Conservation (phyloP, 2,797 vertebrate genomes). For the Argya squamiceps region DNA sequence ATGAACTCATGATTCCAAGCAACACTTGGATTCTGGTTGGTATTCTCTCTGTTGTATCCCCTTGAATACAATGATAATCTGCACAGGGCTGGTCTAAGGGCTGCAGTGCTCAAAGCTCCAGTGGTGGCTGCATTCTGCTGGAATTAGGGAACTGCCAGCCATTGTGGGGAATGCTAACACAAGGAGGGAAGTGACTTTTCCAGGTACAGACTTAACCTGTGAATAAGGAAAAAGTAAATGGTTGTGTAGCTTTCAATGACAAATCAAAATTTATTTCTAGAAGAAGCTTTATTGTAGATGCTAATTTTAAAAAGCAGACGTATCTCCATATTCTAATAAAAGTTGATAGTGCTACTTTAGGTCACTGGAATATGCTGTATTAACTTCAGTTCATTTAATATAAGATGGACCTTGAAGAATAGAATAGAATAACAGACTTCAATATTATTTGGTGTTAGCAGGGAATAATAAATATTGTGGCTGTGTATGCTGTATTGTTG, state of each 20-base stretch:
- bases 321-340: neutral
- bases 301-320: neutral
- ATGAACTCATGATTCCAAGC: neutral
- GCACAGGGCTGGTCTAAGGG: neutral
- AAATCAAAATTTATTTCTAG: neutral
- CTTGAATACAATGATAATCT: neutral
- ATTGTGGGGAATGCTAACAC: rapidly evolving
- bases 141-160: neutral
- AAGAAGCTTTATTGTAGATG: neutral
- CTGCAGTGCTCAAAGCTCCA: neutral
- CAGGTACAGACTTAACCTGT: neutral
- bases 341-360: neutral
- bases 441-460: neutral
- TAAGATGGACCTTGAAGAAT: neutral
- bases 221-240: neutral
- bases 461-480: neutral
- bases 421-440: neutral
- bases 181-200: neutral
- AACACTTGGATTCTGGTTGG: neutral
- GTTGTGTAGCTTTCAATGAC: neutral
- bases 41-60: neutral
- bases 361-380: neutral
- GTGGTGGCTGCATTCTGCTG: neutral
- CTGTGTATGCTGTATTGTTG: neutral
- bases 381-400: neutral